A percentile compares a stretch with the other conserved stretches of the same genome.
Conservation (phyloP, 2,113 vertebrate genomes). For the Eulacestoma nigropectus region DNA sequence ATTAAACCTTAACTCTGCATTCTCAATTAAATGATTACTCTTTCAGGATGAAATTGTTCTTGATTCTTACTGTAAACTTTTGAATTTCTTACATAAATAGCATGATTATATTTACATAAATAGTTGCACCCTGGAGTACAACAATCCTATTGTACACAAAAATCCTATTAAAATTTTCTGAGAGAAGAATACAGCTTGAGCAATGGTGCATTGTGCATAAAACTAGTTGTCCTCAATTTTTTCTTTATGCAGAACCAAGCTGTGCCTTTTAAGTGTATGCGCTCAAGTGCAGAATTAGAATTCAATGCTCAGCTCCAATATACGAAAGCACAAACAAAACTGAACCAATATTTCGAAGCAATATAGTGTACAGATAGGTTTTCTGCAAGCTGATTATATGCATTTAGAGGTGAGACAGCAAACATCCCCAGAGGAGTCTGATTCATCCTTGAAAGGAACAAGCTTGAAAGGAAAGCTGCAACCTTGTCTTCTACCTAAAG, state of each 20-base stretch:
- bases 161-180: slow-evolving; percentile 37
- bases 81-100: slow-evolving; percentile 36
- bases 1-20: background rate
- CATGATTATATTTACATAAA: slow-evolving; percentile 21
- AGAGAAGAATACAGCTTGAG: background rate
- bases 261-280: accelerated
- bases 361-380: background rate
- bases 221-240: background rate
- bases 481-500: background rate
- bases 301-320: background rate
- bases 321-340: background rate
- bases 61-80: slow-evolving; percentile 51
- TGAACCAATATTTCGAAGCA: background rate
- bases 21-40: slow-evolving; percentile 49
- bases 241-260: background rate
- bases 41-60: slow-evolving; percentile 40
- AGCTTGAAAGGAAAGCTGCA: background rate
- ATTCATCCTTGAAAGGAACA: background rate
- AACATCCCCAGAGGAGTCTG: background rate
- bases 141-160: slow-evolving; percentile 41
- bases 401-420: background rate
- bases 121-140: slow-evolving; percentile 20
- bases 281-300: background rate
- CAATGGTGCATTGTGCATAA: background rate
- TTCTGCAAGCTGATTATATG: background rate